A percentile compares a stretch with the other conserved stretches of the same genome.
These are phyloP conservation scores for Hoplodrina ambigua DNA, from an alignment of 2,888 invertebrate species.

Conservation along the genomic window DNA sequence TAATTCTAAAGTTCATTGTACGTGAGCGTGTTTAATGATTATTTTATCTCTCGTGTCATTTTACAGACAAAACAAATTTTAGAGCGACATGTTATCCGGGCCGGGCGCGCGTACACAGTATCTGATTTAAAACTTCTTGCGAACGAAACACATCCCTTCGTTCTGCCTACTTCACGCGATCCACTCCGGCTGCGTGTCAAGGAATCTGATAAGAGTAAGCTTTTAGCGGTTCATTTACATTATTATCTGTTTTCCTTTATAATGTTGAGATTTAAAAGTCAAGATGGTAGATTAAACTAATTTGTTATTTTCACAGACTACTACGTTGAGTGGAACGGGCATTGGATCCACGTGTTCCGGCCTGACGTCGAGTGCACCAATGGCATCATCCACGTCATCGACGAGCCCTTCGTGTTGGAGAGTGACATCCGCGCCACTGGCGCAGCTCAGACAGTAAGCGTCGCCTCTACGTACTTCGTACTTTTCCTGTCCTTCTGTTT, in stretches of 20 bases:
- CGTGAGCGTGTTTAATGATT: constrained; percentile 21
- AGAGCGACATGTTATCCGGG: constrained; percentile 96
- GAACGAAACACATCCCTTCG: constrained; percentile 92
- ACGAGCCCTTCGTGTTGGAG: constrained; percentile 95
- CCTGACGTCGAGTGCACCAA: constrained; percentile 99
- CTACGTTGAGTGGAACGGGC: constrained; percentile 95
- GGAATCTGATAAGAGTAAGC: constrained; percentile 93
- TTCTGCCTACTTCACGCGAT: constrained; percentile 93
- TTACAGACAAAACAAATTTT: constrained; percentile 94
- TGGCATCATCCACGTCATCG: constrained; percentile 98
- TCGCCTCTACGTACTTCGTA: constrained; percentile 70
- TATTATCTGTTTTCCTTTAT: constrained; percentile 62
- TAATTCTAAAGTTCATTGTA: constrained; percentile 15
- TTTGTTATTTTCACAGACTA: constrained; percentile 91
- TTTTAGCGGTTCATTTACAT: constrained; percentile 68
- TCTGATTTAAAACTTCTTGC: constrained; percentile 93
- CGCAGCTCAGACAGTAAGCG: constrained; percentile 75
- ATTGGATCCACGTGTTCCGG: constrained; percentile 95
- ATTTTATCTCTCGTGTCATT: constrained; percentile 43
- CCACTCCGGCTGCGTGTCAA: constrained; percentile 93
- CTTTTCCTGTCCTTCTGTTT: constrained; percentile 76
- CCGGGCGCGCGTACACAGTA: constrained; percentile 94
- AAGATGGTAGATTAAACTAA: constrained; percentile 33
- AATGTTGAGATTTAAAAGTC: constrained; percentile 48
- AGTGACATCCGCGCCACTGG: constrained; percentile 95